Conservation (phyloP, 2,113 vertebrate species). For the Vidua macroura region DNA sequence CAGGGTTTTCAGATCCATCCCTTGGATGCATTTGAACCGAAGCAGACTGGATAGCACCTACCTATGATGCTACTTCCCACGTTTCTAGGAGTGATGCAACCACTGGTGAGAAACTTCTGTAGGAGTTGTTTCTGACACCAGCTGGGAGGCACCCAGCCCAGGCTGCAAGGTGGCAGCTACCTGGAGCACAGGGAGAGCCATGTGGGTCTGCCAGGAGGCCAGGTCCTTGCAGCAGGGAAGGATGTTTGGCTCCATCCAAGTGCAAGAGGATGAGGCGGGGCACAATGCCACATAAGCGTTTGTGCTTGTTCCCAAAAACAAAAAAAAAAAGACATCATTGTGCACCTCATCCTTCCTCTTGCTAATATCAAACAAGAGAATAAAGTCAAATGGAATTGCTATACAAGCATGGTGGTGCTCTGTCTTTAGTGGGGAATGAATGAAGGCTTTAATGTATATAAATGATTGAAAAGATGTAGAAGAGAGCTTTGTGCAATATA, state of each 20-base stretch:
- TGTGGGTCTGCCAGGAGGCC: neutral
- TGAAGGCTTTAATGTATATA: neutral
- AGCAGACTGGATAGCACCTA: neutral
- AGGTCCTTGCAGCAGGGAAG: rapidly evolving
- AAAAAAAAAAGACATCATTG: neutral
- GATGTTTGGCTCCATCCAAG: neutral
- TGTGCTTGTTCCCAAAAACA: neutral
- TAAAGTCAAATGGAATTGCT: neutral
- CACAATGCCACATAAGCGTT: neutral
- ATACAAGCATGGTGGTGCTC: rapidly evolving
- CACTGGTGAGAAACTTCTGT: neutral
- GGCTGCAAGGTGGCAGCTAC: neutral
- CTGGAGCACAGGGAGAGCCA: rapidly evolving
- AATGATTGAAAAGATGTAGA: neutral
- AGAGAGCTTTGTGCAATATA: neutral
- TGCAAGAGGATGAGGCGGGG: neutral
- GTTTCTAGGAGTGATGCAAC: rapidly evolving
- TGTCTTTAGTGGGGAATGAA: neutral
- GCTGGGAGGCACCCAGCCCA: neutral
- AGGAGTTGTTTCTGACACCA: neutral
- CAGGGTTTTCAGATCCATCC: neutral
- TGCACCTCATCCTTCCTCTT: neutral
- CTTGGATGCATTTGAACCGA: neutral
- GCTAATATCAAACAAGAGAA: neutral
- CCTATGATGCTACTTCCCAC: rapidly evolving